Evolutionary conservation across 23 tunicate species (phyloP), one percentile per base, ranked within the genome.

Genomic region (Diplosoma virens): DNA sequence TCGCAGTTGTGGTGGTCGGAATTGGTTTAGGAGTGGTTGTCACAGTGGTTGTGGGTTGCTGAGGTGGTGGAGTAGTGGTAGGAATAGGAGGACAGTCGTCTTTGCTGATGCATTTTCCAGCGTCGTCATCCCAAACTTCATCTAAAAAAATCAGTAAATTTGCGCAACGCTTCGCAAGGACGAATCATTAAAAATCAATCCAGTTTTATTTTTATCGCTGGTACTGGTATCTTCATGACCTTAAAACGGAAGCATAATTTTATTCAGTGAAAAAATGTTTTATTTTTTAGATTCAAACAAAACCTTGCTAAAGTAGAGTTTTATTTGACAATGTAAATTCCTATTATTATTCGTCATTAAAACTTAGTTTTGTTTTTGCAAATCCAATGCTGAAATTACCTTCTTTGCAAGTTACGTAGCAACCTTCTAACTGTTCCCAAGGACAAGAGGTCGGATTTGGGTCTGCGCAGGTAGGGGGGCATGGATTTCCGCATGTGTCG

Each of bases 401-500:
- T 18, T 85, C 92, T 81, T 85, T 81, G 87, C 97, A 92, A 1
- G 83, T 84, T 34, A 81, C 85, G 47, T 92, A 92, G 41, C 97
- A 92, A 22, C 97, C 97, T 73, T 92, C 97, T 7, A 92, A 46
- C 25, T 70, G 64, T 53, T 59, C 24, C 97, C 97, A 92, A 0
- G 97, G 84, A 25, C 97, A 92, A 33, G 52, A 20, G 52, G 83
- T 55, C 1, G 97, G 97, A 29, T 85, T 81, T 30, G 35, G 35
- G 53, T 92, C 75, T 17, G 76, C 48, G 71, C 97, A 92, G 33
- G 97, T 92, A 16, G 84, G 83, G n/a, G 97, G 97, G 63, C 97
- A 92, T 0, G 97, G 97, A 58, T 92, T 85, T 9, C 97, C 97
- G 37, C 97, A 92, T 1, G 97, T 35, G 18, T 81, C 82, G 33